Percentiles rank a stretch among this genome's conserved stretches.
Conservation (phyloP, 1,140 invertebrate genomes). For the Papilio polytes region DNA sequence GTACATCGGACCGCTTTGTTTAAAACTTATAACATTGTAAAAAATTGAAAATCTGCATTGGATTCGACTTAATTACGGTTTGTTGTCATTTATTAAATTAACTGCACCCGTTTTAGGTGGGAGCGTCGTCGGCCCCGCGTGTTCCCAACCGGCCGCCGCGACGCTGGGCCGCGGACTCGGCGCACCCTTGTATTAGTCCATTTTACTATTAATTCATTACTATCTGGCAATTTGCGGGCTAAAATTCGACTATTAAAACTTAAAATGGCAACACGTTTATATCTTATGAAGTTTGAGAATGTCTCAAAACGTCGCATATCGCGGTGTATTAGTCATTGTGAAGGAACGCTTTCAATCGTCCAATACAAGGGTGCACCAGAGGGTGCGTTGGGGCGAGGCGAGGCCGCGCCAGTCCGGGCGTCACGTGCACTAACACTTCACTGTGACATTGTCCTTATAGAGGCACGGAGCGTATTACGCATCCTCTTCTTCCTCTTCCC, state of each 20-base stretch:
- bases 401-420: slow-evolving; percentile 72
- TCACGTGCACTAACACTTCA: slow-evolving; percentile 82
- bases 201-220: slow-evolving; percentile 17
- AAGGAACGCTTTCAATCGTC: slow-evolving; percentile 17
- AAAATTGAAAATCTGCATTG: slow-evolving; percentile 77
- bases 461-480: slow-evolving; percentile 83
- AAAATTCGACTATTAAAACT: slow-evolving; percentile 15
- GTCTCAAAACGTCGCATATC: not conserved
- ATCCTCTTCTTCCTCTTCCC: slow-evolving; percentile 86
- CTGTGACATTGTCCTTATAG: slow-evolving; percentile 82
- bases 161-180: slow-evolving; percentile 48
- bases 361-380: slow-evolving; percentile 30
- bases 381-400: slow-evolving; percentile 75
- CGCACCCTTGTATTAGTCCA: slow-evolving; percentile 28
- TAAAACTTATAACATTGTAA: slow-evolving; percentile 75
- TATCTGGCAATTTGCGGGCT: not conserved
- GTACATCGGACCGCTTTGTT: slow-evolving; percentile 75
- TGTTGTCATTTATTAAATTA: slow-evolving; percentile 79
- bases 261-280: not conserved
- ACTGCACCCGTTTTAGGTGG: slow-evolving; percentile 81
- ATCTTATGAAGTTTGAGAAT: not conserved
- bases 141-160: slow-evolving; percentile 73
- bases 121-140: slow-evolving; percentile 75
- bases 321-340: slow-evolving; percentile 6
- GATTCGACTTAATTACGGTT: slow-evolving; percentile 79